Conservation (phyloP, 2,888 invertebrate species). For the Hirtodrosophila alboralis region DNA sequence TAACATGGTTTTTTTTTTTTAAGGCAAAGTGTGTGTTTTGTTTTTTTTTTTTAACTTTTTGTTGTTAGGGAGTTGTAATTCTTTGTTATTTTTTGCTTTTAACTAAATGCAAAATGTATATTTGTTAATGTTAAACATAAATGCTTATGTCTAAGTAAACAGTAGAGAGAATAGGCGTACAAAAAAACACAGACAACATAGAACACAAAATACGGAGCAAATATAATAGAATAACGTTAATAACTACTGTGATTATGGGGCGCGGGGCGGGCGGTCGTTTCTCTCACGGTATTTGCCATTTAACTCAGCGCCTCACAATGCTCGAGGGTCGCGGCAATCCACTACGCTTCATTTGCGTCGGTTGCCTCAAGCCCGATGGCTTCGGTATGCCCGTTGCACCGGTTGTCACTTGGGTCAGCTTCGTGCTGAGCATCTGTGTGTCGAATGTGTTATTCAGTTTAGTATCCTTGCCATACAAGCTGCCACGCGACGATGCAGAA, state of each 20-base stretch:
- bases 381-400: constrained; percentile 81
- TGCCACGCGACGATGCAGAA: constrained; percentile 82
- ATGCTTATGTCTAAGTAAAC: constrained; percentile 19
- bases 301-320: constrained; percentile 77
- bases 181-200: constrained; percentile 4
- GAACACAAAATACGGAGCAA: constrained; percentile 6
- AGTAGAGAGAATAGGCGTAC: constrained; percentile 1
- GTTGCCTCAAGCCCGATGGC: constrained; percentile 82
- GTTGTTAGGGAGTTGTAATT: neutral
- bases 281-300: constrained; percentile 5
- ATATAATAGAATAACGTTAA: neutral
- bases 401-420: constrained; percentile 76
- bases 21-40: constrained; percentile 49
- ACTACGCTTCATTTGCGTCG: constrained; percentile 82
- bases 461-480: constrained; percentile 68
- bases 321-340: constrained; percentile 82
- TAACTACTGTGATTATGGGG: neutral
- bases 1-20: constrained; percentile 25
- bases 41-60: constrained; percentile 10
- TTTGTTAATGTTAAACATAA: constrained; percentile 17
- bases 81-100: constrained; percentile 9
- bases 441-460: constrained; percentile 42
- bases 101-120: constrained; percentile 32
- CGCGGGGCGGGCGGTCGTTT: constrained; percentile 2
- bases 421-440: constrained; percentile 47